Conservation (phyloP, 2,113 vertebrate genomes). For the Ceyx cyanopectus region DNA sequence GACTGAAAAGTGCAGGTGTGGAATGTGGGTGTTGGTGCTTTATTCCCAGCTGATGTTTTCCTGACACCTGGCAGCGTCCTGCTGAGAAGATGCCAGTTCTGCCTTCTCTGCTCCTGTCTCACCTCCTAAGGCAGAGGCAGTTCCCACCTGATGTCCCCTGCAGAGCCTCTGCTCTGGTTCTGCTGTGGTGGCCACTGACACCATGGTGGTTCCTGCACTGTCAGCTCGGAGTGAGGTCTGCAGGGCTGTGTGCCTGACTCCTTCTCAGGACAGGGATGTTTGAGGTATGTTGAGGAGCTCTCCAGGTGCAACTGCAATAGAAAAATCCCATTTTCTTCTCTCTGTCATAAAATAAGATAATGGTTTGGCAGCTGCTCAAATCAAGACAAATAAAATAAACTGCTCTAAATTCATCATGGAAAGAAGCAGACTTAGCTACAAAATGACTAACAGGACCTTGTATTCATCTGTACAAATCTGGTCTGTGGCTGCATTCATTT, state of each 20-base stretch:
- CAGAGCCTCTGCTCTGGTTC: neutral
- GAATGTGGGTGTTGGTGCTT: neutral
- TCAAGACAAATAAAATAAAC: constrained; percentile 17
- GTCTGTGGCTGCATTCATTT: constrained; percentile 54
- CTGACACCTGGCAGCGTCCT: neutral
- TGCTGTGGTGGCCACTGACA: fast-evolving
- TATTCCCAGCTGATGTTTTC: neutral
- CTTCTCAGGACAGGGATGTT: neutral
- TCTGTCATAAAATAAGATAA: neutral
- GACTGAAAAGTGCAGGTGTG: fast-evolving
- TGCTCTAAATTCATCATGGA: constrained; percentile 17
- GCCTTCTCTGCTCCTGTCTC: neutral
- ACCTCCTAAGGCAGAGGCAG: too few relatives aligned
- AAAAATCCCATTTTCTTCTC: neutral
- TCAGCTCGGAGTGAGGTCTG: neutral
- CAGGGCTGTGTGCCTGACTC: fast-evolving
- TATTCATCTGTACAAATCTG: constrained; percentile 3
- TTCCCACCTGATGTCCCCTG: neutral
- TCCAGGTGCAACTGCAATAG: neutral
- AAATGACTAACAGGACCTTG: constrained; percentile 43
- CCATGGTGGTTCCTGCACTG: neutral
- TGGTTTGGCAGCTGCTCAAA: constrained; percentile 16
- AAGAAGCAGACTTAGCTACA: constrained; percentile 4
- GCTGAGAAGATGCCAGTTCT: neutral
- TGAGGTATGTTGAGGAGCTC: neutral